Evolutionary conservation across 2,888 invertebrate genomes (phyloP).

Genomic region (Acanthococcus lagerstroemiae): DNA sequence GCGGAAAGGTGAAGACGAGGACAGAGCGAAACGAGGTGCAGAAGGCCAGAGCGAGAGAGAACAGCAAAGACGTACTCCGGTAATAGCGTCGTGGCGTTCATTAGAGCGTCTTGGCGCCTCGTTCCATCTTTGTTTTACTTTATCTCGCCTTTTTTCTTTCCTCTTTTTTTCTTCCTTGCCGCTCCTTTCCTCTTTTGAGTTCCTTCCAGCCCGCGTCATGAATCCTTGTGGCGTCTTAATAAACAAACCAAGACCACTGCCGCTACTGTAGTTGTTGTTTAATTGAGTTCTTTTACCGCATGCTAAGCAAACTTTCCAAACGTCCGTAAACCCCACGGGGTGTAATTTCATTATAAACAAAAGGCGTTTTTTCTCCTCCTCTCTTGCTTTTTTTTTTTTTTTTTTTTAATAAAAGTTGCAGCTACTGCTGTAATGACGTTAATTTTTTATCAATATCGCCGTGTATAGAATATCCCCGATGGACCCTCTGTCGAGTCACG

Average conservation of each 20-base stretch:
- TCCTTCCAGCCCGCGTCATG: constrained; percentile 4
- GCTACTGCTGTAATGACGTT: neutral
- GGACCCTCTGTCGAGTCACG: neutral
- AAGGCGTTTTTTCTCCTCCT: constrained; percentile 9
- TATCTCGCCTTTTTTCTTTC: neutral
- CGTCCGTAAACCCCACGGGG: constrained; percentile 30
- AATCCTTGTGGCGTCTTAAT: constrained; percentile 25
- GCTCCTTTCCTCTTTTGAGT: neutral
- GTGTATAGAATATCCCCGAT: too few species aligned
- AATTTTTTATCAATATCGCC: neutral
- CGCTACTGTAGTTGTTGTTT: constrained; percentile 26
- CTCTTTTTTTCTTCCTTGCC: neutral
- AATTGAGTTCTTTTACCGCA: constrained; percentile 30
- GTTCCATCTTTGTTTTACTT: constrained; percentile 1
- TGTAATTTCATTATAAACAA: constrained; percentile 32
- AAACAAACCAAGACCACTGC: constrained; percentile 19
- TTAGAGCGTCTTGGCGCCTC: constrained; percentile 30
- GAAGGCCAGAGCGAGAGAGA: neutral
- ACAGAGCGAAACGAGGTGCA: neutral
- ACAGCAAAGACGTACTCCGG: constrained; percentile 4
- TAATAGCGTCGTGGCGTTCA: constrained; percentile 24
- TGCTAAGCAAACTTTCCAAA: constrained; percentile 30
- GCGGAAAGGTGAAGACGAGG: neutral
- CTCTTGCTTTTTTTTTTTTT: constrained; percentile 8
- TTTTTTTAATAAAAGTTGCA: neutral